Evolutionary conservation across 2,113 vertebrate species (phyloP).

Genomic region (Spea multiplicata): DNA sequence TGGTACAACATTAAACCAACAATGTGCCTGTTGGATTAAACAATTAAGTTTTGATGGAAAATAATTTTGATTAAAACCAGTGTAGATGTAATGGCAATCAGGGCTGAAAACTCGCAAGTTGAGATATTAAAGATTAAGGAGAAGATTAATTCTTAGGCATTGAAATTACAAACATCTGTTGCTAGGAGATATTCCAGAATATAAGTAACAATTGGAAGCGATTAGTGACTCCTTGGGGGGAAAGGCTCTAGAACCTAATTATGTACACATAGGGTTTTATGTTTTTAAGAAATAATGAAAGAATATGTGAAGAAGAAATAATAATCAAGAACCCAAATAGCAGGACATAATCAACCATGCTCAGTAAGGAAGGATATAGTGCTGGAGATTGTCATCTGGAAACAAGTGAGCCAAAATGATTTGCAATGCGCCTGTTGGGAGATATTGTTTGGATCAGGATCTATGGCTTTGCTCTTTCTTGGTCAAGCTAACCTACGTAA

Average conservation of each 20-base stretch:
- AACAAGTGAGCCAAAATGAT: no score
- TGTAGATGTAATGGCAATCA: not conserved
- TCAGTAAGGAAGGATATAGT: no score
- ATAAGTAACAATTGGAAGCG: not conserved
- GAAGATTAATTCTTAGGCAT: not conserved
- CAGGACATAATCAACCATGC: not conserved
- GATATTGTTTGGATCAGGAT: no score
- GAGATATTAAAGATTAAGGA: constrained; percentile 1
- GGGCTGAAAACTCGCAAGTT: not conserved
- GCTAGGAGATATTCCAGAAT: not conserved
- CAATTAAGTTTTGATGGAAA: not conserved
- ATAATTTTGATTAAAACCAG: not conserved
- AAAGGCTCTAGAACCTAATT: not conserved
- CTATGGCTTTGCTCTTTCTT: no score
- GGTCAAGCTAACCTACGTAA: no score
- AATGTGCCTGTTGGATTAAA: not conserved
- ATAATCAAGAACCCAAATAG: not conserved
- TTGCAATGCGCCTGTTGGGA: no score
- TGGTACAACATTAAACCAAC: not conserved
- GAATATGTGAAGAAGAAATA: not conserved
- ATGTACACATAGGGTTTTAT: not conserved
- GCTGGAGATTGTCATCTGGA: no score
- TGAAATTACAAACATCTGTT: not conserved
- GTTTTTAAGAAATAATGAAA: not conserved
- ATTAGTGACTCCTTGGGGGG: not conserved